phyloP scores from a whole-genome alignment of 92 coral and sea anemone species.

The Actinostola sp. region DNA sequence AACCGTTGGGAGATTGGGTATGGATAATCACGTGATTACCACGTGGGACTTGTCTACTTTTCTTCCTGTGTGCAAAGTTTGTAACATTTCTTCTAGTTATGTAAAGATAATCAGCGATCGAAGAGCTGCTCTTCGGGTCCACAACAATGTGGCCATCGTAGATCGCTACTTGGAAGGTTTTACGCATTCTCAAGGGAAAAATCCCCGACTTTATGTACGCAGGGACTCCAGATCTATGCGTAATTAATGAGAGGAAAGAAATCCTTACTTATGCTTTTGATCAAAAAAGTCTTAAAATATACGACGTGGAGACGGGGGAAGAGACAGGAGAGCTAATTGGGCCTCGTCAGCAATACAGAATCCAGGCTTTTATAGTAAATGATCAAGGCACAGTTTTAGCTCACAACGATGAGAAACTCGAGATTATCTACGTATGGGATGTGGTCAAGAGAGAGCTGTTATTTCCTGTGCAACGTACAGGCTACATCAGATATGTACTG shows the following conservation, averaged over 20 bases:
- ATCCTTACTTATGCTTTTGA: constrained; percentile 66
- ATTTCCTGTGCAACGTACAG: constrained; percentile 56
- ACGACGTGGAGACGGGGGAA: constrained; percentile 80
- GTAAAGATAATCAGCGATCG: constrained; percentile 64
- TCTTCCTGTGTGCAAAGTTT: constrained; percentile 75
- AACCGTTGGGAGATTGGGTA: constrained; percentile 79
- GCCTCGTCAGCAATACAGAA: constrained; percentile 38
- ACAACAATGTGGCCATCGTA: constrained; percentile 62
- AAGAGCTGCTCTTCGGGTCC: constrained; percentile 72
- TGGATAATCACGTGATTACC: constrained; percentile 69
- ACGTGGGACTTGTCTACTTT: constrained; percentile 75
- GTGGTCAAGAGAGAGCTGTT: constrained; percentile 62
- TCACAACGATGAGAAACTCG: constrained; percentile 53
- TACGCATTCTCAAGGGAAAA: constrained; percentile 68
- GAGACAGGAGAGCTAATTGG: constrained; percentile 55
- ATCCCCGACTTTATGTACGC: constrained; percentile 63
- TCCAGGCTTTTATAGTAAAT: constrained; percentile 63
- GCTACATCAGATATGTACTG: constrained; percentile 39
- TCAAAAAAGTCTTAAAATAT: constrained; percentile 56
- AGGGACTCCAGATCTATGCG: constrained; percentile 66
- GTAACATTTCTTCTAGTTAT: constrained; percentile 65
- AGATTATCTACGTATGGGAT: constrained; percentile 69
- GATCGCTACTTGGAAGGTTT: constrained; percentile 66
- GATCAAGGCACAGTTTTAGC: constrained; percentile 60
- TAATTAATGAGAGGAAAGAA: constrained; percentile 57